These are phyloP conservation scores for Atrichornis clamosus DNA, from an alignment of 2,113 vertebrate species.

Conservation along the genomic window DNA sequence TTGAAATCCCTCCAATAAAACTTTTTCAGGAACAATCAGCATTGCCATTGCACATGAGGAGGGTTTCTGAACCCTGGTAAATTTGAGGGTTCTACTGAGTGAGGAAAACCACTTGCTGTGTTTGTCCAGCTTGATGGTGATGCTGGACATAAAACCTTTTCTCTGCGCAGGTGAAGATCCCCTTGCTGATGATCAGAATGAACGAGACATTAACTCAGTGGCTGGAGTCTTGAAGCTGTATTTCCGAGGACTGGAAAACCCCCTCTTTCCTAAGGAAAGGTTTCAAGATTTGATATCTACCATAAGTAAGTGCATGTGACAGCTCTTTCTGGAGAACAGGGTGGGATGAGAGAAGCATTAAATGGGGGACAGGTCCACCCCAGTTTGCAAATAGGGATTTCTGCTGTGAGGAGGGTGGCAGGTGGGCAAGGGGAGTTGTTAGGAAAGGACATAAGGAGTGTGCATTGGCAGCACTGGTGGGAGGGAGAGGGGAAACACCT, in stretches of 20 bases:
- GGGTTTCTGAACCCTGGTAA: neutral
- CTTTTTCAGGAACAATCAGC: neutral
- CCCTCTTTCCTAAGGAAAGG: slow-evolving; percentile 96
- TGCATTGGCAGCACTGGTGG: accelerated
- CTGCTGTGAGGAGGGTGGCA: neutral
- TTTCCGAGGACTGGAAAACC: slow-evolving; percentile 96
- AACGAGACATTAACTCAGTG: slow-evolving; percentile 96
- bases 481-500: neutral
- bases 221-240: slow-evolving; percentile 97
- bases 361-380: accelerated
- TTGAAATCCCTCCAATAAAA: neutral
- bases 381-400: neutral
- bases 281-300: slow-evolving; percentile 96
- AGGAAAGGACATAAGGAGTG: neutral
- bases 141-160: neutral
- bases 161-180: slow-evolving; percentile 89
- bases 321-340: neutral
- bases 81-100: neutral
- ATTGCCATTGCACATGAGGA: neutral
- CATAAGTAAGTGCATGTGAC: slow-evolving; percentile 86
- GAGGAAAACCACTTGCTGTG: neutral
- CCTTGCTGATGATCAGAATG: slow-evolving; percentile 90
- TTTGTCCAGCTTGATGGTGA: neutral
- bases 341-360: neutral
- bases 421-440: neutral